Conservation (phyloP, 2,113 vertebrate genomes). For the Cyprinus carpio region DNA sequence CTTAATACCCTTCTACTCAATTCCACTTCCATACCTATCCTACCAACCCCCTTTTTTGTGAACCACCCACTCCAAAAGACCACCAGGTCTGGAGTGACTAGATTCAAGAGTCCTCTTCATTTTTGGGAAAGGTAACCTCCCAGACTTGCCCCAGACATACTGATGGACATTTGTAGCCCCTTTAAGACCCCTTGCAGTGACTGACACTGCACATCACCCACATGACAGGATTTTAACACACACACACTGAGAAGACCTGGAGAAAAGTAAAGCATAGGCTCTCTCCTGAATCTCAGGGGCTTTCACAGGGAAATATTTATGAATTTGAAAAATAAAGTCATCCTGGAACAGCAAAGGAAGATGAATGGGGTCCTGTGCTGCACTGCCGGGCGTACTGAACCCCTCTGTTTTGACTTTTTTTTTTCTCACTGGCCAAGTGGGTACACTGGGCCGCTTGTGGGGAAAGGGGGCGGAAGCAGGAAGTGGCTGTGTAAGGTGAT, state of each 20-base stretch:
- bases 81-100: conserved; percentile 15
- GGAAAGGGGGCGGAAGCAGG: conserved; percentile 79
- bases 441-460: conserved; percentile 78
- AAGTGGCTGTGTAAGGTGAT: conserved; percentile 83
- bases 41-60: conserved; percentile 38
- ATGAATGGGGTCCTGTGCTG: conserved; percentile 82
- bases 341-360: conserved; percentile 66
- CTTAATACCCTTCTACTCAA: conserved; percentile 41
- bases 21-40: conserved; percentile 26
- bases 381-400: conserved; percentile 74
- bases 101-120: neutral
- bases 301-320: conserved; percentile 67
- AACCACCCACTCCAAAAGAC: conserved; percentile 24
- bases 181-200: conserved; percentile 49
- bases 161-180: conserved; percentile 18
- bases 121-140: conserved; percentile 27
- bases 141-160: neutral
- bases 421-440: conserved; percentile 57
- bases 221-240: conserved; percentile 20
- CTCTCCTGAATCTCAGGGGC: conserved; percentile 58
- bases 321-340: conserved; percentile 72
- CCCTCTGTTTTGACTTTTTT: conserved; percentile 77
- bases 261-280: conserved; percentile 55
- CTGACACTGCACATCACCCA: conserved; percentile 21
- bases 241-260: conserved; percentile 54